Base-by-base conservation (phyloP, 2,888 invertebrate species). In the Lycia hirtaria region DNA sequence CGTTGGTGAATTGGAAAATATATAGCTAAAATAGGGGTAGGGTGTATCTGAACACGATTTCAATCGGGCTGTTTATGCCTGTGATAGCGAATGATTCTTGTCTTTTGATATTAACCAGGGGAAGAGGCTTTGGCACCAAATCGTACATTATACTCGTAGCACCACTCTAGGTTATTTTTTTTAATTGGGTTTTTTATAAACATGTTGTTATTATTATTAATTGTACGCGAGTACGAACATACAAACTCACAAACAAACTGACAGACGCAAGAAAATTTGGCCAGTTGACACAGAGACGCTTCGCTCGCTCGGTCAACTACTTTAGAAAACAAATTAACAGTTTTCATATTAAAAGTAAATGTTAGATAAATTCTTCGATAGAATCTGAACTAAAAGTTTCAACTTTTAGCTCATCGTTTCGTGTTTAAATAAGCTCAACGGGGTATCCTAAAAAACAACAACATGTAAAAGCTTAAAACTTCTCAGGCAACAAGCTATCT, bases 1-100 rank as follows among this genome's bases (percentile, higher is more conserved):
- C 37, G 60, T n/a, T 45, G 54, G 55, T 33, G 50, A 54, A 47
- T 52, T 59, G 61, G 62, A 61, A 65, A 62, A 65, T 60, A 54
- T 61, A 62, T 61, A 56, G 41, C 22, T 35, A 49, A 43, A 38
- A 48, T 61, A 52, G 30, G 22, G 51, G 20, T 45, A 22, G 15
- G 24, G 12, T 33, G 15, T 26, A 33, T 47, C 43, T 14, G 35
- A 47, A 40, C 45, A 48, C 32, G 51, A 51, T 44, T 44, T 40
- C 47, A 47, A 47, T 47, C 35, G 35, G 17, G 17, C 10, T 28
- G 41, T 17, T 41, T 17, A 41, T 41, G 10, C n/a, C 15, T 26
- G 2, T 15, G 26, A 41, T 41, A 17, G 15, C 28, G n/a, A 15
- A 26, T 3, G 14, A 35, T 17, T 15, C 12, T 41, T 26, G 12